phyloP scores from a whole-genome alignment of 35 echinoderm and acorn worm genomes.

The Apostichopus japonicus region DNA sequence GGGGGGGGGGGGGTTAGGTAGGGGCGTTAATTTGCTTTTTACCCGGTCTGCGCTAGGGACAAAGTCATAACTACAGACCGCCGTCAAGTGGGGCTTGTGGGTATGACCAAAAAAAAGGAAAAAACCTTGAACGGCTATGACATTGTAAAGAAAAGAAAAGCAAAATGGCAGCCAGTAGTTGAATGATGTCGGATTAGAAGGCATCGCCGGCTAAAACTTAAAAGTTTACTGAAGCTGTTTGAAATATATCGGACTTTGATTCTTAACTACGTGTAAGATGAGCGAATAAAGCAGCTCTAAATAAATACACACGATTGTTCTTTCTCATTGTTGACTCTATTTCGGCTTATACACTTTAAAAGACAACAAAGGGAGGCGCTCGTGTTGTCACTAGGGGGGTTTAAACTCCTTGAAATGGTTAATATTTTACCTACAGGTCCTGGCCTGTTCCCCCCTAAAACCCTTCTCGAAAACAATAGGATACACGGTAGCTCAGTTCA shows the following conservation, averaged over 20 bases:
- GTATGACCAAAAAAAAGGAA: no score
- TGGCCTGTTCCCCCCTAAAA: neutral
- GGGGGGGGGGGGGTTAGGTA: no score
- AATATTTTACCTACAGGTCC: slow-evolving; percentile 20
- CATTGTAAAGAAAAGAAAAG: no score
- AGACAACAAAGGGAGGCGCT: slow-evolving; percentile 26
- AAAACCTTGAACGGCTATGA: no score
- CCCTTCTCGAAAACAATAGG: neutral
- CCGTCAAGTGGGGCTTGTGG: no score
- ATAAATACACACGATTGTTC: slow-evolving; percentile 26
- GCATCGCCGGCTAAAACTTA: no score
- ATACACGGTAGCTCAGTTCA: slow-evolving; percentile 3
- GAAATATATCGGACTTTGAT: neutral
- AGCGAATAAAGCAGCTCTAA: neutral
- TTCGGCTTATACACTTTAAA: slow-evolving; percentile 14
- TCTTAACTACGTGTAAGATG: slow-evolving; percentile 8
- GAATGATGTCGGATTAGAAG: no score
- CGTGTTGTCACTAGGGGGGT: slow-evolving; percentile 31
- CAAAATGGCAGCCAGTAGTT: no score
- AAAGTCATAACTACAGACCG: no score
- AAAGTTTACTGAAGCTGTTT: no score
- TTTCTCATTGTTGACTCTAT: slow-evolving; percentile 21
- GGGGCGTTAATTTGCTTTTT: no score
- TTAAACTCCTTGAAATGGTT: slow-evolving; percentile 24
- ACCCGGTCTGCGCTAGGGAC: no score